Conservation (phyloP, 1,140 invertebrate species). For the Drosophila baimaii region DNA sequence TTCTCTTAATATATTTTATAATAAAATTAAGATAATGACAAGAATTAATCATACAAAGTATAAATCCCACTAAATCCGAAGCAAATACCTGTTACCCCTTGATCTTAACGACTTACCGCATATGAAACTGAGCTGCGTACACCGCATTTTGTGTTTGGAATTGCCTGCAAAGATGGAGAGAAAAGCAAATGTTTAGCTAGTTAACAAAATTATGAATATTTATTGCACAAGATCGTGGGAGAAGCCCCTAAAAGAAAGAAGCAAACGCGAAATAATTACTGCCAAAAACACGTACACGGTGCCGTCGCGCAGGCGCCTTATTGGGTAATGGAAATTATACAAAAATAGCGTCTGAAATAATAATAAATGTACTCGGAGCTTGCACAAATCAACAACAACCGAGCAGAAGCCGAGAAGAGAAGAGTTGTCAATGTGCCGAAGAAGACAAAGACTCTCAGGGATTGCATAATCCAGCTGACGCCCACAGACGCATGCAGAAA, state of each 20-base stretch:
- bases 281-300: conserved; percentile 51
- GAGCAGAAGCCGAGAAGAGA: conserved; percentile 31
- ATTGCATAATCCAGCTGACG: conserved; percentile 66
- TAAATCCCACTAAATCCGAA: neutral
- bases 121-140: conserved; percentile 42
- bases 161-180: conserved; percentile 57
- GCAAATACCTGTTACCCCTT: neutral
- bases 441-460: conserved; percentile 51
- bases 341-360: conserved; percentile 57
- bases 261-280: conserved; percentile 54
- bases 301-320: conserved; percentile 35
- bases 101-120: conserved; percentile 57
- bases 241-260: conserved; percentile 49
- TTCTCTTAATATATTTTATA: too few relatives aligned
- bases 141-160: conserved; percentile 70
- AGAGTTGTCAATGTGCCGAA: conserved; percentile 59
- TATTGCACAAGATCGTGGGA: conserved; percentile 71
- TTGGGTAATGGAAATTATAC: conserved; percentile 74
- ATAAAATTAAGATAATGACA: neutral
- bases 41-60: too few relatives aligned
- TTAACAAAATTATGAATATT: conserved; percentile 77
- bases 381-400: conserved; percentile 51
- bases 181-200: conserved; percentile 46
- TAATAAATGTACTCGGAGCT: conserved; percentile 56
- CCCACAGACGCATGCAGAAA: conserved; percentile 56